Percentiles rank a stretch among this genome's conserved stretches.
phyloP scores from a whole-genome alignment of 2,888 invertebrate species.

The Galerucella nymphaeae region DNA sequence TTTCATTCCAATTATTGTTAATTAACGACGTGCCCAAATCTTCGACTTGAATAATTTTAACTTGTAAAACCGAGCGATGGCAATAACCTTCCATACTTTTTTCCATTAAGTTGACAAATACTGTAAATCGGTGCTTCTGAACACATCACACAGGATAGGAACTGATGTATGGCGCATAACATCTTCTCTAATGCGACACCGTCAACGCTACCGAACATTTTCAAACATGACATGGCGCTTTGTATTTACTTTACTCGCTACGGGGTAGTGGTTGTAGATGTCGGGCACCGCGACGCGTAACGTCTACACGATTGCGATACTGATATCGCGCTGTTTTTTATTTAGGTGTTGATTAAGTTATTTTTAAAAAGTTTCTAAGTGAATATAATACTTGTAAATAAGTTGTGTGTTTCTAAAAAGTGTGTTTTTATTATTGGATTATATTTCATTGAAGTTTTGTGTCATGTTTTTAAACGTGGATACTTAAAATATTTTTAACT shows the following conservation, averaged over 20 bases:
- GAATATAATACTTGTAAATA: too few relatives aligned
- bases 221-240: conserved; percentile 10
- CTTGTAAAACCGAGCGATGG: background rate
- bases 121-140: conserved; percentile 10
- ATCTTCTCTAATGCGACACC: conserved; percentile 16
- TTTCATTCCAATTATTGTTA: too few relatives aligned
- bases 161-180: conserved; percentile 14
- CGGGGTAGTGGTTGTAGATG: conserved; percentile 26
- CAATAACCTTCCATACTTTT: background rate
- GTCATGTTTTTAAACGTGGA: conserved; percentile 14
- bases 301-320: background rate
- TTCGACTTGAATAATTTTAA: too few relatives aligned
- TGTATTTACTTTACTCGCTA: conserved; percentile 24
- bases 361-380: background rate
- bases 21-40: too few relatives aligned
- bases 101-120: background rate
- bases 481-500: background rate
- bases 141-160: background rate
- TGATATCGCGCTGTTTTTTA: background rate
- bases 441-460: too few relatives aligned
- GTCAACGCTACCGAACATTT: conserved; percentile 2
- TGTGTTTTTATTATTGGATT: too few relatives aligned
- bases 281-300: conserved; percentile 20
- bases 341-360: background rate
- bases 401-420: too few relatives aligned